Evolutionary conservation across 2,888 invertebrate species (phyloP).

Genomic region (Orthonevra nobilis): DNA sequence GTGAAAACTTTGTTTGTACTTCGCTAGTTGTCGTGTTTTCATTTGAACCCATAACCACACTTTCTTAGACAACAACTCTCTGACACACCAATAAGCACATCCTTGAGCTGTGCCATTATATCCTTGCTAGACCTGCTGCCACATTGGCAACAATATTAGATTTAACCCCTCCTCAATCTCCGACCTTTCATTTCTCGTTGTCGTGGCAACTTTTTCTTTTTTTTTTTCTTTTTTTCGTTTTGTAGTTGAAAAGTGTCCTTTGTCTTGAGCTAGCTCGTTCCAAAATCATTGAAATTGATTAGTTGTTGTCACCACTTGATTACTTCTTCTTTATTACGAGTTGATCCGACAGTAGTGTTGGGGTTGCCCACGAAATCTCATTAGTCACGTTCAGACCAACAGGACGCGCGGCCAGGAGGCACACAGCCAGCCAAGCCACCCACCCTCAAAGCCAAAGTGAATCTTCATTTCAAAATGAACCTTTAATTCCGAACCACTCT

Average conservation of each 20-base stretch:
- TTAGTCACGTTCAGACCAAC: constrained; percentile 45
- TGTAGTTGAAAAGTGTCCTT: no score
- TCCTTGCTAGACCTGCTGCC: background rate
- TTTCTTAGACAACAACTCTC: constrained; percentile 18
- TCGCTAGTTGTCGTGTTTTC: constrained; percentile 7
- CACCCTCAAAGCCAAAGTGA: constrained; percentile 21
- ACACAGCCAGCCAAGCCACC: background rate
- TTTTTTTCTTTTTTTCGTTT: no score
- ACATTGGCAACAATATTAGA: constrained; percentile 52
- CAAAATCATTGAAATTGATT: constrained; percentile 67
- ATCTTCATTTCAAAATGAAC: constrained; percentile 45
- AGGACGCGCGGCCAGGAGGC: background rate
- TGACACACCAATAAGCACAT: constrained; percentile 19
- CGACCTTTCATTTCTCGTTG: background rate
- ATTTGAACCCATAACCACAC: constrained; percentile 34
- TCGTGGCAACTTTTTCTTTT: background rate
- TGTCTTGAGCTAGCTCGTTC: no score
- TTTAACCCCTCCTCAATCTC: constrained; percentile 50
- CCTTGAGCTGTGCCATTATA: background rate
- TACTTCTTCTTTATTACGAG: constrained; percentile 58
- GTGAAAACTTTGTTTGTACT: constrained; percentile 35
- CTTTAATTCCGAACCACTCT: constrained; percentile 11
- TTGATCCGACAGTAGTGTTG: background rate
- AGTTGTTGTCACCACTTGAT: constrained; percentile 69
- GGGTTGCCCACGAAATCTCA: constrained; percentile 44